Evolutionary conservation across 2,888 invertebrate genomes (phyloP), one percentile per base, ranked within the genome.

Genomic region (Spialia ferax): DNA sequence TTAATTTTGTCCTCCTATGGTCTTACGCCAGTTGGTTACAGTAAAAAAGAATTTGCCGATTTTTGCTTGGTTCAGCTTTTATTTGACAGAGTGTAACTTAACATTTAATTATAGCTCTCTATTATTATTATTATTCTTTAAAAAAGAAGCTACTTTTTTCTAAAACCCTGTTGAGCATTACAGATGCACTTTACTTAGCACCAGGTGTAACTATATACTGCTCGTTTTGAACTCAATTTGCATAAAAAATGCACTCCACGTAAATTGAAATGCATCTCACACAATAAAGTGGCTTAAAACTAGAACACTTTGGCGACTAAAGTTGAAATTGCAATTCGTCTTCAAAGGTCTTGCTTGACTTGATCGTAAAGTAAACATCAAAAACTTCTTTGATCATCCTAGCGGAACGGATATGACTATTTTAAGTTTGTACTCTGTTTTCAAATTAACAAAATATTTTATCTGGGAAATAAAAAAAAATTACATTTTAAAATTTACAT

Each of bases 161-260:
- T 15, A 15, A 13, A 45, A 2, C 45, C 8, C 18, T 8, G 42
- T 18, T 45, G 18, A 18, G 18, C 2, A 10, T 3, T 42, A n/a
- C 1, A n/a, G 26, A 5, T 3, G 5, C 26, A 5, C 26, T n/a
- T 23, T 13, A n/a, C 22, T 23, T 5, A 50, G n/a, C 50, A 50
- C 13, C 18, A 45, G 18, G 6, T 45, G 8, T 15, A 45, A n/a
- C 13, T 38, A 38, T 45, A 18, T 20, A 45, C 6, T 45, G 4
- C 2, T 7, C 13, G 18, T 45, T 45, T 45, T 18, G 22, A 50
- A 50, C 4, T n/a, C n/a, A n/a, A 52, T 52, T 52, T 52, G 23
- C n/a, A 52, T 52, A 23, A 52, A 23, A 52, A 23, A 52, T 52
- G 52, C 52, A 52, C 52, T 52, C 23, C 23, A 23, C 23, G 52